A percentile compares a stretch with the other conserved stretches of the same genome.
Conservation (phyloP, 2,113 vertebrate genomes). For the Lagopus leucura region DNA sequence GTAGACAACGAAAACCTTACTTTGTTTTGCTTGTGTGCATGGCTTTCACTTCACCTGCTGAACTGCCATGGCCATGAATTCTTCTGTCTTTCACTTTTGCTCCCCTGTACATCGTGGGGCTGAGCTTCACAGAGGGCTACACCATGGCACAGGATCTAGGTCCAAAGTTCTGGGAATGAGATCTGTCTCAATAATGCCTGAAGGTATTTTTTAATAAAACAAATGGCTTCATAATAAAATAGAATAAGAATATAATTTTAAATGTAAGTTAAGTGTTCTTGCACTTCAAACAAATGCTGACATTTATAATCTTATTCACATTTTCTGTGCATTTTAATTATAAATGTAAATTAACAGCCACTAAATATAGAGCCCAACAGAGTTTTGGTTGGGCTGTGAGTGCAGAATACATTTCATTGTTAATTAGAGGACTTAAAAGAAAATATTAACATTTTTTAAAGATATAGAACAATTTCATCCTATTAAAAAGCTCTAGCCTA, state of each 20-base stretch:
- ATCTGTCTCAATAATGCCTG: not conserved
- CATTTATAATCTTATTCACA: constrained; percentile 2
- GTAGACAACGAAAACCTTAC: not conserved
- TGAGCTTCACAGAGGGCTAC: not conserved
- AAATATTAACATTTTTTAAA: not conserved
- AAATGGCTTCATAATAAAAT: not conserved
- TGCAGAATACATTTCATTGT: not conserved
- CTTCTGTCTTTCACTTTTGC: not conserved
- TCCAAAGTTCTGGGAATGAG: not conserved
- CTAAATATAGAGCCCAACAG: not conserved
- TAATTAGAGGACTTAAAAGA: not conserved
- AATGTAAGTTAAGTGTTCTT: constrained; percentile 1
- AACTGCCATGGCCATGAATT: not conserved
- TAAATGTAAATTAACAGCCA: not conserved
- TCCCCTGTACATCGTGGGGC: too few species aligned
- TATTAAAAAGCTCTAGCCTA: not conserved
- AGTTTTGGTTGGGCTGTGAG: not conserved
- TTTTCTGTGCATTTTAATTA: constrained; percentile 16
- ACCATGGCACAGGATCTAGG: fast-evolving
- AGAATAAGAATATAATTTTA: not conserved
- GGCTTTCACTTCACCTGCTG: not conserved
- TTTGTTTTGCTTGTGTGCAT: not conserved
- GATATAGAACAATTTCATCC: not conserved
- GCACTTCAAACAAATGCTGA: constrained; percentile 14
- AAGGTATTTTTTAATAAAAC: not conserved